These are phyloP conservation scores for Pseudopleuronectes americanus DNA, from an alignment of 2,797 vertebrate species.

Conservation along the genomic window DNA sequence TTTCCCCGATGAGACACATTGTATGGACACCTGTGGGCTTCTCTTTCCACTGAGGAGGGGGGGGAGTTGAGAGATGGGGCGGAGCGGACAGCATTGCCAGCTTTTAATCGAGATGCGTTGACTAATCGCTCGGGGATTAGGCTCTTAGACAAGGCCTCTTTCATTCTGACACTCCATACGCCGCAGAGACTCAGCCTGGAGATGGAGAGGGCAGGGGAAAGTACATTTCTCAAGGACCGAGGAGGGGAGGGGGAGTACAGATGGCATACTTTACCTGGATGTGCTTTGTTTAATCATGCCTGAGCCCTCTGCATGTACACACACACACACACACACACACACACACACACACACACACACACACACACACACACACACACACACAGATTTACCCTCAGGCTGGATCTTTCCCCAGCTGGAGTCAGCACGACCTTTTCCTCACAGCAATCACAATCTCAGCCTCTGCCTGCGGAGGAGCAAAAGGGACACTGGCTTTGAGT, in stretches of 20 bases:
- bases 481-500: constrained; percentile 21
- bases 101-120: constrained; percentile 81
- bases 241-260: constrained; percentile 47
- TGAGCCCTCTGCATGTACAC: constrained; percentile 54
- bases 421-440: constrained; percentile 74
- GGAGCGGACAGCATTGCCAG: constrained; percentile 58
- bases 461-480: constrained; percentile 22
- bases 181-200: constrained; percentile 40
- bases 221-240: constrained; percentile 39
- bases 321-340: constrained; percentile 38
- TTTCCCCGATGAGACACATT: constrained; percentile 62
- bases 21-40: constrained; percentile 75
- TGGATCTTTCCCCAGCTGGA: constrained; percentile 62
- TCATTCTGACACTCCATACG: constrained; percentile 74
- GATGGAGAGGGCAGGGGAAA: constrained; percentile 43
- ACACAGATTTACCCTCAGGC: constrained; percentile 50
- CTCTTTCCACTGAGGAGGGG: constrained; percentile 46
- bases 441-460: constrained; percentile 59
- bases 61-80: constrained; percentile 34
- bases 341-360: constrained; percentile 36
- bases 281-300: constrained; percentile 81
- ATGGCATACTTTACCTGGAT: constrained; percentile 76
- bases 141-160: constrained; percentile 82
- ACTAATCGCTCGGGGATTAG: constrained; percentile 82
- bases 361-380: constrained; percentile 23